Percentiles rank a stretch among this genome's conserved stretches.
Evolutionary conservation across 2,113 vertebrate species (phyloP).

Genomic region (Mormyrus lacerda): DNA sequence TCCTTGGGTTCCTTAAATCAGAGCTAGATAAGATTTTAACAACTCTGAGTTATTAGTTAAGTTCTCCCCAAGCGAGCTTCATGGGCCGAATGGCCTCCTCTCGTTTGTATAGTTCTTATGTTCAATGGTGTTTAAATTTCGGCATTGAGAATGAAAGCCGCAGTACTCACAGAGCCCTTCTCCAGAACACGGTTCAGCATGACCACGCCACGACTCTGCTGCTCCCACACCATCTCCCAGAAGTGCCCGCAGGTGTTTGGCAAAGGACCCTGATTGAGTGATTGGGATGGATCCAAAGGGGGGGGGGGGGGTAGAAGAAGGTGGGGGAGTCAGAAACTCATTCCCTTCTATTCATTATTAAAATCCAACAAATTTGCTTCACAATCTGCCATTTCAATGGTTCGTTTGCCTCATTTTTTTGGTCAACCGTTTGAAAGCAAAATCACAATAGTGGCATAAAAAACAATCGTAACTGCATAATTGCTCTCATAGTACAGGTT

Average conservation of each 20-base stretch:
- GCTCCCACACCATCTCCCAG: conserved; percentile 99
- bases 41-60: no score
- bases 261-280: conserved; percentile 75
- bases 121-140: neutral
- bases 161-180: conserved; percentile 86
- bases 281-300: conserved; percentile 23
- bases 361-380: neutral
- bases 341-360: neutral
- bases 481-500: neutral
- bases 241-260: conserved; percentile 95
- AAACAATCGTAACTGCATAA: neutral
- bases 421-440: neutral
- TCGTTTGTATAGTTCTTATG: no score
- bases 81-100: no score
- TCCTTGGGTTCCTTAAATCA: no score
- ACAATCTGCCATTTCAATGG: neutral
- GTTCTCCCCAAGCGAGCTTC: no score
- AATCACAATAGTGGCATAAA: neutral
- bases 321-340: neutral
- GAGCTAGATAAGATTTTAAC: no score
- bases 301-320: conserved; percentile 21
- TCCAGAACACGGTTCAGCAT: conserved; percentile 98
- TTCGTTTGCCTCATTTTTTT: neutral
- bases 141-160: neutral
- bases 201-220: conserved; percentile 84